phyloP scores from a whole-genome alignment of 2,888 invertebrate species.

The Cephus pygmeus region DNA sequence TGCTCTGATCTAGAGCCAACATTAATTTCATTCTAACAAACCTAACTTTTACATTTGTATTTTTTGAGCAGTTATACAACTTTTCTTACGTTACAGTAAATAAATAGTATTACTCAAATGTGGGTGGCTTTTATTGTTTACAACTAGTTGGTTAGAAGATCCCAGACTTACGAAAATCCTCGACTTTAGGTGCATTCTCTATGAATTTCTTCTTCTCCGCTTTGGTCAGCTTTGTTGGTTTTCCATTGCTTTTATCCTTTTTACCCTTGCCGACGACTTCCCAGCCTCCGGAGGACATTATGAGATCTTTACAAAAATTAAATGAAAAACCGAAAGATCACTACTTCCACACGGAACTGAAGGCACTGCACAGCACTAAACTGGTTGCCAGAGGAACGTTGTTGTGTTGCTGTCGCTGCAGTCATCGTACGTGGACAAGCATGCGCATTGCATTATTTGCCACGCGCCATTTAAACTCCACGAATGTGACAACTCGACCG shows the following conservation, averaged over 20 bases:
- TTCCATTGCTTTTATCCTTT: slow-evolving; percentile 69
- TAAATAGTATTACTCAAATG: too few species aligned
- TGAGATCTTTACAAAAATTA: slow-evolving; percentile 27
- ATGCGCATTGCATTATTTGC: slow-evolving; percentile 29
- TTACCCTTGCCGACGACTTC: slow-evolving; percentile 71
- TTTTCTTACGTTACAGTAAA: background rate
- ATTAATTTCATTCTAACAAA: too few species aligned
- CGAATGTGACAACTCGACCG: too few species aligned
- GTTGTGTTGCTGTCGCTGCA: slow-evolving; percentile 7
- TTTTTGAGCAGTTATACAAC: background rate
- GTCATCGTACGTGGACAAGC: slow-evolving; percentile 37
- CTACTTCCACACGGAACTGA: slow-evolving; percentile 14
- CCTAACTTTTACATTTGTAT: too few species aligned
- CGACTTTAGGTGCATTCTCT: slow-evolving; percentile 77
- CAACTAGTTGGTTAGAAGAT: background rate
- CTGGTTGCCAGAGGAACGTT: too few species aligned
- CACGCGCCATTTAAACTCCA: slow-evolving; percentile 29
- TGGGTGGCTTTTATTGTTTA: too few species aligned
- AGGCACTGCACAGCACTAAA: slow-evolving; percentile 21
- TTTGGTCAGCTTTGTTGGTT: slow-evolving; percentile 68
- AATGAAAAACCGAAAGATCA: slow-evolving; percentile 20
- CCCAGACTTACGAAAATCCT: slow-evolving; percentile 77
- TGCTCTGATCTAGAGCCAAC: too few species aligned
- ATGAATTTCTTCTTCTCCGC: slow-evolving; percentile 72
- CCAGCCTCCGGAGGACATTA: slow-evolving; percentile 62